phyloP scores from a whole-genome alignment of 2,797 vertebrate species.

The Threskiornis aethiopicus region DNA sequence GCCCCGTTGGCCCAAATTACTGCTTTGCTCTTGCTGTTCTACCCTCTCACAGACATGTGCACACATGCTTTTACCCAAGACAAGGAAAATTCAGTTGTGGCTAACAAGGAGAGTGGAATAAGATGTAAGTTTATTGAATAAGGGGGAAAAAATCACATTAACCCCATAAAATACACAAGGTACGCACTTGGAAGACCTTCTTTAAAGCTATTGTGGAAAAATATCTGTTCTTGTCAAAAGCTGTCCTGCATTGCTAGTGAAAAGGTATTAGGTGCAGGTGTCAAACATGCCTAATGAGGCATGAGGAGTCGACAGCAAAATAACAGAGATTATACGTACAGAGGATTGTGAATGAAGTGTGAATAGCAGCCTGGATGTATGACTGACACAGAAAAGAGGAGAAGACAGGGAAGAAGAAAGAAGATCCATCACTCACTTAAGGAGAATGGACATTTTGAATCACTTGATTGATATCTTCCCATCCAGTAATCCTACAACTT shows the following conservation, averaged over 20 bases:
- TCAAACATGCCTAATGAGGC: conserved; percentile 78
- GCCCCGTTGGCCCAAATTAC: background rate
- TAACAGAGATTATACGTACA: conserved; percentile 74
- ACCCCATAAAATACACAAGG: conserved; percentile 12
- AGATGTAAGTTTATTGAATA: conserved; percentile 32
- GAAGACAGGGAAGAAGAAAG: conserved; percentile 54
- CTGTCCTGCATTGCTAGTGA: conserved; percentile 54
- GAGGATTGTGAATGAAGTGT: conserved; percentile 71
- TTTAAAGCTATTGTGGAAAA: conserved; percentile 60
- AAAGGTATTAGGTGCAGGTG: conserved; percentile 72
- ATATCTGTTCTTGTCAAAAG: conserved; percentile 67
- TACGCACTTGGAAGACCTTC: conserved; percentile 23
- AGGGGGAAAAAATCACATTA: background rate
- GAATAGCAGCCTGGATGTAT: conserved; percentile 69
- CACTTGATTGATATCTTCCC: conserved; percentile 65
- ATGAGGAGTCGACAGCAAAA: conserved; percentile 73
- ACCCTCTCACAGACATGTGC: background rate
- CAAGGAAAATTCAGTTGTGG: background rate
- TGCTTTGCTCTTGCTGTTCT: background rate
- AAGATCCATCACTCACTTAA: conserved; percentile 36
- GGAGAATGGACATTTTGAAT: conserved; percentile 61
- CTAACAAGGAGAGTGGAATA: conserved; percentile 49
- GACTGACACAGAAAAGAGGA: conserved; percentile 64
- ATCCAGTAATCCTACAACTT: conserved; percentile 54
- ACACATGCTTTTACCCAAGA: background rate